Evolutionary conservation across 2,113 vertebrate genomes (phyloP).

Genomic region (Agapornis roseicollis): DNA sequence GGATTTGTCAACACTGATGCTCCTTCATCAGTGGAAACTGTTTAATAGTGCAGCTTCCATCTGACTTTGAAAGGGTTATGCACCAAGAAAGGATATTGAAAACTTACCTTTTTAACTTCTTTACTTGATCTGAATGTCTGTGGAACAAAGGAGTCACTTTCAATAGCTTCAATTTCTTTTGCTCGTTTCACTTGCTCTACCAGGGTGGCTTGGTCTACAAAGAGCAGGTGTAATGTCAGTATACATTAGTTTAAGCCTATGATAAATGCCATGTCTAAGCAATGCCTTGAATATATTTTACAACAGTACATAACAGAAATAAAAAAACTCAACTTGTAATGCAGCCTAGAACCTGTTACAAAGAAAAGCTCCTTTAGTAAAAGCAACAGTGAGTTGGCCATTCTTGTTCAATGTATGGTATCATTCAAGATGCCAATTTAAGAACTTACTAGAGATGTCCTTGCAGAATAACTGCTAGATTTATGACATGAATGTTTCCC

Average conservation of each 20-base stretch:
- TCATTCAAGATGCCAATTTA: not conserved
- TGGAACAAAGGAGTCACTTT: slow-evolving; percentile 94
- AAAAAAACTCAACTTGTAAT: not conserved
- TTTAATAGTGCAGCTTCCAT: not conserved
- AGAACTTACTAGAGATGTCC: not conserved
- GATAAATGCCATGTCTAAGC: not conserved
- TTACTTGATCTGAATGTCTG: slow-evolving; percentile 95
- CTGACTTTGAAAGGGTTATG: not conserved
- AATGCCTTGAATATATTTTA: not conserved
- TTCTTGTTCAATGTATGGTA: accelerated
- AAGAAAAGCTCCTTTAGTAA: not conserved
- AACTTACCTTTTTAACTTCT: slow-evolving; percentile 88
- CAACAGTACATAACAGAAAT: not conserved
- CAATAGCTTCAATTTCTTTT: slow-evolving; percentile 97
- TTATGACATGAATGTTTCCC: not conserved
- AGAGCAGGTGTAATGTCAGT: not conserved
- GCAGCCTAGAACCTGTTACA: not conserved
- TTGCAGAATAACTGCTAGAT: not conserved
- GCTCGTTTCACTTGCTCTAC: slow-evolving; percentile 93
- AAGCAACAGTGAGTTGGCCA: not conserved
- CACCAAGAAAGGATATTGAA: not conserved
- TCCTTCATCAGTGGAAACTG: not conserved
- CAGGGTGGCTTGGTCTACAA: slow-evolving; percentile 86
- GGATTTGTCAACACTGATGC: not conserved
- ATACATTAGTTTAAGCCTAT: not conserved